These are phyloP conservation scores for Acleris emargana DNA, from an alignment of 2,888 invertebrate genomes.

Conservation along the genomic window DNA sequence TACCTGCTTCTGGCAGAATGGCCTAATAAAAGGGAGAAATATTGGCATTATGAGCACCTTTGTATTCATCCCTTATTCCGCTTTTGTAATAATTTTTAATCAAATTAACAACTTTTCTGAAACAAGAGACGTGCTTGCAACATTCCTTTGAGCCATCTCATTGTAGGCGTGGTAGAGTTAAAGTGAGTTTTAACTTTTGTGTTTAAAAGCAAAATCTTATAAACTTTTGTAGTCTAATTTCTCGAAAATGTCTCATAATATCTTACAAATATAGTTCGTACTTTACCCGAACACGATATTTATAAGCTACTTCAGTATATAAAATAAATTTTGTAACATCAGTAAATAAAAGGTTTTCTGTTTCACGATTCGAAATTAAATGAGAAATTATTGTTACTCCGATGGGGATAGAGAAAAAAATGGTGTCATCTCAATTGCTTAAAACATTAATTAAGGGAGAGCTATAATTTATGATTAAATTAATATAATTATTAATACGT, in stretches of 20 bases:
- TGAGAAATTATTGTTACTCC: conserved; percentile 14
- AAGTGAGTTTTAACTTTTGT: conserved; percentile 9
- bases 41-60: conserved; percentile 42
- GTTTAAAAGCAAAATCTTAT: conserved; percentile 5
- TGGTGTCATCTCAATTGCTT: neutral
- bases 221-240: neutral
- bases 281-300: too few relatives aligned
- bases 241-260: neutral
- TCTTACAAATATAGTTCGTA: too few relatives aligned
- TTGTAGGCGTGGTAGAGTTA: conserved; percentile 32
- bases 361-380: neutral
- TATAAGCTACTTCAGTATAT: too few relatives aligned
- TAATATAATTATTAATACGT: too few relatives aligned
- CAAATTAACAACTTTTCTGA: conserved; percentile 50
- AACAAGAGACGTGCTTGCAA: conserved; percentile 46
- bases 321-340: too few relatives aligned
- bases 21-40: conserved; percentile 41
- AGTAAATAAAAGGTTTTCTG: too few relatives aligned
- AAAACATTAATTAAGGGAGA: conserved; percentile 9
- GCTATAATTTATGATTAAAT: neutral
- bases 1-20: conserved; percentile 26
- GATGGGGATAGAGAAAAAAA: neutral
- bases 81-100: conserved; percentile 52
- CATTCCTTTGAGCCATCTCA: conserved; percentile 41
- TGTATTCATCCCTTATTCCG: conserved; percentile 45